Evolutionary conservation across 2,888 invertebrate genomes (phyloP).

Genomic region (Dasysyrphus albostriatus): DNA sequence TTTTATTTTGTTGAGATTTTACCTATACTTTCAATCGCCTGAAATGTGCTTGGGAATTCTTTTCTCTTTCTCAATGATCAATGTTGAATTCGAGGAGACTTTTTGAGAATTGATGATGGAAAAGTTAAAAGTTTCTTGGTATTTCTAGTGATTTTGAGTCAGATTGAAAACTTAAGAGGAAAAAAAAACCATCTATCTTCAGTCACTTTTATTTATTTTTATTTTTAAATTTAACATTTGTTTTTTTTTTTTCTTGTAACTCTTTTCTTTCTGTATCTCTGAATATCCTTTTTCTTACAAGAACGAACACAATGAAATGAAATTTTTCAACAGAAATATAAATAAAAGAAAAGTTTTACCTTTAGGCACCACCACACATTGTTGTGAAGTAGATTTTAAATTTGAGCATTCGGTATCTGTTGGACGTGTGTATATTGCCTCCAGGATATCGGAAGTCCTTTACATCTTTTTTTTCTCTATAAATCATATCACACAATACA

Average conservation of each 20-base stretch:
- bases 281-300: constrained; percentile 47
- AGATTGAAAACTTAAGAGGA: constrained; percentile 10
- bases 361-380: constrained; percentile 7
- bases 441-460: constrained; percentile 34
- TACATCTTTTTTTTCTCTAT: constrained; percentile 18
- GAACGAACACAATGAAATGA: constrained; percentile 74
- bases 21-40: constrained; percentile 35
- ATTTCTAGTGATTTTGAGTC: constrained; percentile 43
- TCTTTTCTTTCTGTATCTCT: constrained; percentile 25
- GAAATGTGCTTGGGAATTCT: constrained; percentile 10
- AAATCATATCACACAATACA: constrained; percentile 14
- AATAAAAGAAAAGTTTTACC: neutral
- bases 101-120: constrained; percentile 55
- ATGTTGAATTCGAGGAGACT: neutral
- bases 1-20: neutral
- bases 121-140: constrained; percentile 24
- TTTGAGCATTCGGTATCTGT: constrained; percentile 8
- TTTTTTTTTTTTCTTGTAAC: constrained; percentile 6
- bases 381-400: constrained; percentile 1
- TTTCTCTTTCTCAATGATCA: neutral
- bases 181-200: constrained; percentile 54
- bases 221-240: constrained; percentile 18
- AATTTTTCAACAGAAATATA: constrained; percentile 21
- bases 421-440: constrained; percentile 11
- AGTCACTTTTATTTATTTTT: constrained; percentile 41